Percentiles rank a stretch among this genome's conserved stretches.
Evolutionary conservation across 2,113 vertebrate species (phyloP).

Genomic region (Tursiops truncatus): DNA sequence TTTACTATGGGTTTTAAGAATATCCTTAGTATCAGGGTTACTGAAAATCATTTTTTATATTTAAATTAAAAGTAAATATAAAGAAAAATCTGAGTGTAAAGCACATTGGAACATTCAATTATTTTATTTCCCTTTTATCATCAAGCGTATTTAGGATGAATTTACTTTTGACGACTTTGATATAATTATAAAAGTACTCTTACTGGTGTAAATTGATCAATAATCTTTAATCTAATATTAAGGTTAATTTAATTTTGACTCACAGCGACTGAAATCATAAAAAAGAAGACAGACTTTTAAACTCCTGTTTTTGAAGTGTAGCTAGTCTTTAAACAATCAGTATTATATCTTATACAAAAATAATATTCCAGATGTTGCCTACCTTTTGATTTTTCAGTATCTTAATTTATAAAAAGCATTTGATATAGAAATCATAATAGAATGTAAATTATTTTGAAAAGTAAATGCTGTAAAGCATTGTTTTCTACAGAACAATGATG

Average conservation of each 20-base stretch:
- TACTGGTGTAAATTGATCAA: neutral
- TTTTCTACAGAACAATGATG: neutral
- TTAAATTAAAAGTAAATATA: neutral
- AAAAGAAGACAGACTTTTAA: neutral
- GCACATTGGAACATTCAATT: neutral
- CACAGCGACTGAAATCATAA: neutral
- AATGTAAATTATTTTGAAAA: neutral
- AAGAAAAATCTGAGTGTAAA: neutral
- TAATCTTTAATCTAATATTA: neutral
- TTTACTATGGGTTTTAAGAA: neutral
- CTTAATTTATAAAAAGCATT: neutral
- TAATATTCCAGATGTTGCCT: neutral
- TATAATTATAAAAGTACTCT: neutral
- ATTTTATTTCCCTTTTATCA: neutral
- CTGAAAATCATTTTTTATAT: neutral
- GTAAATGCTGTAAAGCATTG: neutral
- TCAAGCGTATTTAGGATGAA: neutral
- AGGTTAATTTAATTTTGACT: neutral
- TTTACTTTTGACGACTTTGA: conserved; percentile 7
- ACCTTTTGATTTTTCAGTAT: neutral
- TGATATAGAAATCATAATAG: neutral
- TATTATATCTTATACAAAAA: neutral
- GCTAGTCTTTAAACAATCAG: neutral
- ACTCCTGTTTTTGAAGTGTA: neutral
- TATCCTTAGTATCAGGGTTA: neutral